Evolutionary conservation across 1,140 invertebrate genomes (phyloP).

Genomic region (Zaprionus ghesquierei): DNA sequence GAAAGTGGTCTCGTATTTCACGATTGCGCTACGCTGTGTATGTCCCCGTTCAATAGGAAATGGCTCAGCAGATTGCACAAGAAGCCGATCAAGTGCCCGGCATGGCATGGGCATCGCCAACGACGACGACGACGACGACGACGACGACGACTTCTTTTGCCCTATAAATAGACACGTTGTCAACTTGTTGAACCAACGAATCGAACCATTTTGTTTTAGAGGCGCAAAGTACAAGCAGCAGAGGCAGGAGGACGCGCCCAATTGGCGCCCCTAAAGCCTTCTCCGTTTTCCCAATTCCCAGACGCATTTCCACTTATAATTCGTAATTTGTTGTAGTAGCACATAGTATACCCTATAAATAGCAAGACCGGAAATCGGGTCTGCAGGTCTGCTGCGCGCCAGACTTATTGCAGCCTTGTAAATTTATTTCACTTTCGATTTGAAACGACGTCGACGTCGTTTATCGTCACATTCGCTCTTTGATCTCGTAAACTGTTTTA

Average conservation of each 20-base stretch:
- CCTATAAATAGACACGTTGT: slow-evolving; percentile 43
- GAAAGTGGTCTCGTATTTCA: slow-evolving; percentile 43
- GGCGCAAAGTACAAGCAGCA: neutral
- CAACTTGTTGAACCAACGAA: slow-evolving; percentile 50
- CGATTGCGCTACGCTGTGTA: slow-evolving; percentile 10
- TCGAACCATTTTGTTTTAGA: slow-evolving; percentile 36
- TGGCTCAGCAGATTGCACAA: slow-evolving; percentile 34
- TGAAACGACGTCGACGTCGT: neutral
- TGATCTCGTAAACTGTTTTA: neutral
- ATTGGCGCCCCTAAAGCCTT: slow-evolving; percentile 6
- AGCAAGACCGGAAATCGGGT: neutral
- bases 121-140: too few species aligned
- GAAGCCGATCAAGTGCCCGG: slow-evolving; percentile 36
- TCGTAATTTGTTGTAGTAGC: neutral
- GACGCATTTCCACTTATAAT: neutral
- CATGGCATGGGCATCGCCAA: neutral
- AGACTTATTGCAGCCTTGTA: neutral
- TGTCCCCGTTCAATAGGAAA: neutral
- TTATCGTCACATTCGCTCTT: neutral
- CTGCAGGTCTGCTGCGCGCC: neutral
- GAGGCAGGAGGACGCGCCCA: slow-evolving; percentile 18
- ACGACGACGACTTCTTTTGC: neutral
- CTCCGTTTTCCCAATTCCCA: neutral
- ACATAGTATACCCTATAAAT: slow-evolving; percentile 12
- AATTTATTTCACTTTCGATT: neutral